Base-by-base conservation (phyloP, 2,888 invertebrate species). In the Acanthoscelides obtectus region DNA sequence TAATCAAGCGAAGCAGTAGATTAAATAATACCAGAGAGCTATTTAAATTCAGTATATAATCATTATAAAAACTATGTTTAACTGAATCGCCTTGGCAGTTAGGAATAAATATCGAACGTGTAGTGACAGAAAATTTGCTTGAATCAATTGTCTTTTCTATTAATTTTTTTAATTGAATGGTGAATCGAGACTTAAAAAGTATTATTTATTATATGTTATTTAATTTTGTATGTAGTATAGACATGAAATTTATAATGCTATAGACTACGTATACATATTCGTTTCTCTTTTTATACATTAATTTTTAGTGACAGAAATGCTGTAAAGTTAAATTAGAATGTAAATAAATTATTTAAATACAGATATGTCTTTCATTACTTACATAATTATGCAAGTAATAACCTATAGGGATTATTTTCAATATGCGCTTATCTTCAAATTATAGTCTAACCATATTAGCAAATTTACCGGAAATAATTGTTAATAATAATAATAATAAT, bases 321-420 rank as follows among this genome's bases (percentile, higher is more conserved):
- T 75, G 75, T 75, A 72, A 76, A 72, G 69, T 74, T 74, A 68
- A 72, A 74, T 72, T 76, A 75, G 74, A 75, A 64, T 78, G 77
- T 77, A 77, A 78, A 78, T 78, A 78, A 72, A 78, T 76, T 77
- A 78, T 78, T 78, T 77, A 73, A 77, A 74, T 78, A 77, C 74
- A 21, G n/a, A 45, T 64, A 12, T 71, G 66, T 66, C 70, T 70
- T 70, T 65, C 6, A 20, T 69, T 67, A 22, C 22, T 21, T n/a
- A 68, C 12, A 22, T 0, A n/a, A n/a, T 27, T n/a, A 20, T 25
- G 20, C 8, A 22, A 22, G n/a, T 1, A 20, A 25, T 68, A 20
- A 8, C 20, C 20, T 20, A 66, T 66, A 20, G 20, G n/a, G n/a
- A n/a, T n/a, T n/a, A n/a, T n/a, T n/a, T n/a, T n/a, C n/a, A n/a